Evolutionary conservation across 2,888 invertebrate species (phyloP).

Genomic region (Eledone cirrhosa): DNA sequence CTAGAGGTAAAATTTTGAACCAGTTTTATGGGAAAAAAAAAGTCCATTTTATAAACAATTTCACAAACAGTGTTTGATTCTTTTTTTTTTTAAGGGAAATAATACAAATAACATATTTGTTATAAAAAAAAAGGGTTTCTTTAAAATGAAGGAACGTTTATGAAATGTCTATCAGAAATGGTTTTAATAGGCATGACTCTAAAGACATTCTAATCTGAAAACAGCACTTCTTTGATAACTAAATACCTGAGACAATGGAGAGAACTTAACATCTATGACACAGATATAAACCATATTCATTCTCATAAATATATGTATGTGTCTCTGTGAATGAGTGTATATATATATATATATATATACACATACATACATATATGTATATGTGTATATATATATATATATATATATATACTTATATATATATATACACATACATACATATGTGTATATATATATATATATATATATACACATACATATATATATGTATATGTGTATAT

Average conservation of each 20-base stretch:
- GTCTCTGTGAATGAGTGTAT: not conserved
- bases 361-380: not conserved
- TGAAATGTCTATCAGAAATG: too few relatives aligned
- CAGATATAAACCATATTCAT: not conserved
- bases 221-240: too few relatives aligned
- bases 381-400: not conserved
- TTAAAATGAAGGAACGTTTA: too few relatives aligned
- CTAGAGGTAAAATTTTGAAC: too few relatives aligned
- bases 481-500: not conserved
- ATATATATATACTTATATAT: not conserved
- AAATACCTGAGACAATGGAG: not conserved
- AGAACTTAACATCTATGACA: not conserved
- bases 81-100: too few relatives aligned
- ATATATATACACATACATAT: not conserved
- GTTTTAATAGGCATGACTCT: too few relatives aligned
- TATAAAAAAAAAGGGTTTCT: too few relatives aligned
- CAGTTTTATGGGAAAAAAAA: too few relatives aligned
- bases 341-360: conserved; percentile 6
- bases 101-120: too few relatives aligned
- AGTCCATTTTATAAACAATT: too few relatives aligned
- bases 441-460: not conserved
- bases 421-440: not conserved
- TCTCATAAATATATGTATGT: not conserved
- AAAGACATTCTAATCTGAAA: too few relatives aligned
- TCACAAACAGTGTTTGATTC: too few relatives aligned